Conservation (phyloP, 2,113 vertebrate genomes). For the Phodopus roborovskii region DNA sequence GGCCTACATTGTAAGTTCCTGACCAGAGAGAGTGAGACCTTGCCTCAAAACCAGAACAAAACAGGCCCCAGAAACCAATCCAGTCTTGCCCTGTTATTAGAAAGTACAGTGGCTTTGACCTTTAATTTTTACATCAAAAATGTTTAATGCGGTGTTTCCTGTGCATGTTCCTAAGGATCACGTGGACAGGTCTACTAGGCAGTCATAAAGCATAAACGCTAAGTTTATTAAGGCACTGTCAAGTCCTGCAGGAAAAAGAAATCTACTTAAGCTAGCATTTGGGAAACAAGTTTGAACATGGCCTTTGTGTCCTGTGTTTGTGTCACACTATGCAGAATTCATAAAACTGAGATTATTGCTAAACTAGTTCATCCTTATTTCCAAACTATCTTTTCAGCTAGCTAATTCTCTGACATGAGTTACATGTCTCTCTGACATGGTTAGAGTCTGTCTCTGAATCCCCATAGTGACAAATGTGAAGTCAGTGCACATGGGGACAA, state of each 20-base stretch:
- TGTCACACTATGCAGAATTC: neutral
- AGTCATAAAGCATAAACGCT: neutral
- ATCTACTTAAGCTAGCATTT: neutral
- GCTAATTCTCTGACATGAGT: neutral
- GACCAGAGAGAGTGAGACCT: neutral
- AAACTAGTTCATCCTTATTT: neutral
- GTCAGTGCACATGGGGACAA: neutral
- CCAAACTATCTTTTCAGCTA: neutral
- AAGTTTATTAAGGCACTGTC: slow-evolving; percentile 1
- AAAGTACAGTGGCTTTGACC: neutral
- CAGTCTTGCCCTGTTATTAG: neutral
- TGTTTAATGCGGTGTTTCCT: neutral
- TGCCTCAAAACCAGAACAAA: neutral
- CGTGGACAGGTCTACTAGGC: neutral
- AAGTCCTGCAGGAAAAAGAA: neutral
- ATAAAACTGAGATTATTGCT: neutral
- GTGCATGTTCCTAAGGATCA: neutral
- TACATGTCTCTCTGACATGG: neutral
- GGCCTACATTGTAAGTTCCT: neutral
- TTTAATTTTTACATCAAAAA: neutral
- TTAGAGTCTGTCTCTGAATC: neutral
- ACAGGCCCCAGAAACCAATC: neutral
- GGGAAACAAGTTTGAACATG: neutral
- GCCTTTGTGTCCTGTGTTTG: neutral
- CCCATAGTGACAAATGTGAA: neutral